Conservation (phyloP, 2,113 vertebrate genomes). For the Agapornis roseicollis region DNA sequence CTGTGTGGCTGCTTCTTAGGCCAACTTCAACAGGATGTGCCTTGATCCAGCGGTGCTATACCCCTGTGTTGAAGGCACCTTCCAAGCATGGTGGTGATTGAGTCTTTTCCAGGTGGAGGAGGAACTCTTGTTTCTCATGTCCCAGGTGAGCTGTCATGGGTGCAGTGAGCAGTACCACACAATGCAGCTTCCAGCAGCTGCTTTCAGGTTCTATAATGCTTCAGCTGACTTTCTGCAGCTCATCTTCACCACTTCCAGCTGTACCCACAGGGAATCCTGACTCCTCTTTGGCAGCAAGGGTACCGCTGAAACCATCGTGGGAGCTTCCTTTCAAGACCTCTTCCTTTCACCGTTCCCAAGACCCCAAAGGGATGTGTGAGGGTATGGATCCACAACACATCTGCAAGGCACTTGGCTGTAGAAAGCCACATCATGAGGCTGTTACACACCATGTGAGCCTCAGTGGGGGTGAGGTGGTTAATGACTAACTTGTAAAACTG, state of each 20-base stretch:
- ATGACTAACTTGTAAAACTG: conserved; percentile 33
- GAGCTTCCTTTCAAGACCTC: background rate
- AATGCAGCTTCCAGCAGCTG: background rate
- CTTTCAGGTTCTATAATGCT: background rate
- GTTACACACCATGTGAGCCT: background rate
- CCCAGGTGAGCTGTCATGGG: background rate
- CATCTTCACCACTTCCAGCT: background rate
- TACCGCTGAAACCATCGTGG: background rate
- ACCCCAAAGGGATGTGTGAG: background rate
- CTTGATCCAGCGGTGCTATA: background rate
- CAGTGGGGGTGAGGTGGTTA: conserved; percentile 10
- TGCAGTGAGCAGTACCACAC: background rate
- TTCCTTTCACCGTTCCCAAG: background rate
- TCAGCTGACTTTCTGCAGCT: background rate
- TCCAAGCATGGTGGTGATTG: rapidly evolving
- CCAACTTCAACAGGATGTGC: background rate
- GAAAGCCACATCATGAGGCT: background rate
- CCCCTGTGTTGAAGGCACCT: background rate
- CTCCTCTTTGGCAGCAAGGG: background rate
- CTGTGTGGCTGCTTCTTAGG: background rate
- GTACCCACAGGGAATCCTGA: background rate
- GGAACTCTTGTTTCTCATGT: background rate
- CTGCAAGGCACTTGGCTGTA: background rate
- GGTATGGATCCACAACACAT: background rate
- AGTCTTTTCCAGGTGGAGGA: background rate